Evolutionary conservation across 2,113 vertebrate species (phyloP).

Genomic region (Carassius gibelio): DNA sequence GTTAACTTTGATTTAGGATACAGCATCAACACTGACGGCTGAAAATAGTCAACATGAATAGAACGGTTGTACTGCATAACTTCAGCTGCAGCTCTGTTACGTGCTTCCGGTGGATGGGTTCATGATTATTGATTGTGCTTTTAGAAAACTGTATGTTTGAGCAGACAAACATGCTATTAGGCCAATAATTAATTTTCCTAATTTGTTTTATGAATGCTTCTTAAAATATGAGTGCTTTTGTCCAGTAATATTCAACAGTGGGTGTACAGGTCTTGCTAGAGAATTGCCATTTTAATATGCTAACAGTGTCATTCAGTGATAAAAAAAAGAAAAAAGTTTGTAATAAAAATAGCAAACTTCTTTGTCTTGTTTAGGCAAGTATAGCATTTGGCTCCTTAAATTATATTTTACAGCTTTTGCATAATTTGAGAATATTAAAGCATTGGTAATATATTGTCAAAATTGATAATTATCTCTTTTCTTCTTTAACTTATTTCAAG

Average conservation of each 20-base stretch:
- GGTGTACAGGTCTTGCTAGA: background rate
- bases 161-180: background rate
- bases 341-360: background rate
- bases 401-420: background rate
- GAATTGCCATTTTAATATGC: background rate
- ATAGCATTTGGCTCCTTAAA: background rate
- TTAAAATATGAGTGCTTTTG: background rate
- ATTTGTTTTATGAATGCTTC: background rate
- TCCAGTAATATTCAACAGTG: background rate
- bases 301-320: background rate
- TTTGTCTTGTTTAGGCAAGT: background rate
- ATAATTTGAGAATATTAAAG: background rate
- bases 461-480: too few relatives aligned
- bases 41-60: background rate
- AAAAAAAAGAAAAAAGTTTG: background rate
- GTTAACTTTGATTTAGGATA: background rate
- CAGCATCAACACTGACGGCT: background rate
- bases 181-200: background rate
- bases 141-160: background rate
- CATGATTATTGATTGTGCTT: background rate
- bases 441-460: background rate
- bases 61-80: background rate
- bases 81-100: conserved; percentile 53
- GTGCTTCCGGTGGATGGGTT: background rate
- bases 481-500: too few relatives aligned